These are phyloP conservation scores for Schizopygopsis pylzovi DNA, from an alignment of 2,797 vertebrate species.

Conservation along the genomic window DNA sequence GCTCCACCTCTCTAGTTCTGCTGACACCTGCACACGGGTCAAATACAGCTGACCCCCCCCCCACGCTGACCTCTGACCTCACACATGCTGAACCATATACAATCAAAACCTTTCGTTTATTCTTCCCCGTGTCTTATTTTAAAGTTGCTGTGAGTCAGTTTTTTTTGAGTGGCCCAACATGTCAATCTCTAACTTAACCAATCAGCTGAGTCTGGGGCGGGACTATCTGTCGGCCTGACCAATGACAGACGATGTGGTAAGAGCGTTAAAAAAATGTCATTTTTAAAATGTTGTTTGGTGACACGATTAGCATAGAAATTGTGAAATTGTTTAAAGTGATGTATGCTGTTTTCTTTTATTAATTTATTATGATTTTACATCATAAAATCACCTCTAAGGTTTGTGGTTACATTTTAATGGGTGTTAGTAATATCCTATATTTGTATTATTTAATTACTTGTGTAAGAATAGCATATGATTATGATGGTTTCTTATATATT, in stretches of 20 bases:
- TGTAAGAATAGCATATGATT: too few relatives aligned
- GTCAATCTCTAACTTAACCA: not conserved
- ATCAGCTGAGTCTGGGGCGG: not conserved
- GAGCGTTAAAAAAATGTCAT: too few relatives aligned
- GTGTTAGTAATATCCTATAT: too few relatives aligned
- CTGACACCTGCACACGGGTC: constrained; percentile 61
- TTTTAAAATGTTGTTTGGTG: too few relatives aligned
- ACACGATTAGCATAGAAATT: too few relatives aligned
- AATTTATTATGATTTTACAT: too few relatives aligned
- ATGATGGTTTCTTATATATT: too few relatives aligned
- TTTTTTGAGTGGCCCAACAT: not conserved
- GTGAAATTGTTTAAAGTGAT: too few relatives aligned
- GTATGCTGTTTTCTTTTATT: too few relatives aligned
- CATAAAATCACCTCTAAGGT: too few relatives aligned
- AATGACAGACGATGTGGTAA: not conserved
- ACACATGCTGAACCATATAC: not conserved
- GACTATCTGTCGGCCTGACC: not conserved
- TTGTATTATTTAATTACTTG: too few relatives aligned
- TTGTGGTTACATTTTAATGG: too few relatives aligned
- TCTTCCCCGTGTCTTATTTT: not conserved
- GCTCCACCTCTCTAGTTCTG: constrained; percentile 49
- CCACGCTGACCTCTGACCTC: constrained; percentile 29
- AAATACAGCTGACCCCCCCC: constrained; percentile 27
- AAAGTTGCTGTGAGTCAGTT: not conserved
- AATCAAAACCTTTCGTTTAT: not conserved